These are phyloP conservation scores for Triplophysa rosa DNA, from an alignment of 2,113 vertebrate genomes.

Conservation along the genomic window DNA sequence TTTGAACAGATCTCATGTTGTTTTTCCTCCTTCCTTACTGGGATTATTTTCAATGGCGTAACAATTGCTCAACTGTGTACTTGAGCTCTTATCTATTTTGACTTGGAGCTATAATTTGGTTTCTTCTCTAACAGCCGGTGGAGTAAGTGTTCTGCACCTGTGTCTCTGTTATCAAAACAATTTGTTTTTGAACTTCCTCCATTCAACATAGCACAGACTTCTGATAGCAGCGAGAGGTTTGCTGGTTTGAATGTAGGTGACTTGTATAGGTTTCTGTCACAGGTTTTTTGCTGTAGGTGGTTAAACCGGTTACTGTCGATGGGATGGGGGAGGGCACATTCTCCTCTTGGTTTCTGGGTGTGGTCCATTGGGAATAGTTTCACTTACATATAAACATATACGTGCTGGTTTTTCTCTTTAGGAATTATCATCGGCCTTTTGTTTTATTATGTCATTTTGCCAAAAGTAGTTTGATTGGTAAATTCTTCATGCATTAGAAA, in stretches of 20 bases:
- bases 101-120: neutral
- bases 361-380: conserved; percentile 58
- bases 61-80: neutral
- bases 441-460: neutral
- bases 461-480: too few relatives aligned
- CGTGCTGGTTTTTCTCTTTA: neutral
- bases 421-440: neutral
- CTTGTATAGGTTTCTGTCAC: neutral
- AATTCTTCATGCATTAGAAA: too few relatives aligned
- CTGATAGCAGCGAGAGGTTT: neutral
- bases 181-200: neutral
- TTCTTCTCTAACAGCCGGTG: neutral
- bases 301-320: conserved; percentile 54
- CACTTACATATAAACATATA: conserved; percentile 7
- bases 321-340: conserved; percentile 45
- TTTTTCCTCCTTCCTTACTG: too few relatives aligned
- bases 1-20: too few relatives aligned
- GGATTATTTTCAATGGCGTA: neutral
- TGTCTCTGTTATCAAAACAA: neutral
- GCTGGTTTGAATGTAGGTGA: neutral
- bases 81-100: neutral
- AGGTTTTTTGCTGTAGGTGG: conserved; percentile 29
- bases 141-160: neutral
- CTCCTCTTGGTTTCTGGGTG: conserved; percentile 69
- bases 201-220: neutral